Conservation (phyloP, 92 coral and sea anemone genomes). For the Palythoa grandis region DNA sequence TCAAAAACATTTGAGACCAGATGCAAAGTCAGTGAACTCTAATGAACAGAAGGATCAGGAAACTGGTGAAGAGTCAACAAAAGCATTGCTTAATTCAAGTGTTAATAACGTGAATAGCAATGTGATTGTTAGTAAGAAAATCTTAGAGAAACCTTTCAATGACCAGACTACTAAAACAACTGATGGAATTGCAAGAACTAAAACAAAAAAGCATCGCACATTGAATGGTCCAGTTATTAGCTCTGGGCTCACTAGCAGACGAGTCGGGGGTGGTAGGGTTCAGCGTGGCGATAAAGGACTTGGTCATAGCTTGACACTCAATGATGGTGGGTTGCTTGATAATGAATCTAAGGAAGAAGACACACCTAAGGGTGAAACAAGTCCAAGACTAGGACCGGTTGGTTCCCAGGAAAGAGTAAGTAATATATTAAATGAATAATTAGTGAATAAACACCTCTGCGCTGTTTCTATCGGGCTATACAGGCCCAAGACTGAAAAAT, state of each 20-base stretch:
- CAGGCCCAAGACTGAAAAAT: too few species aligned
- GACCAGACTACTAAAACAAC: not conserved
- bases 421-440: not conserved
- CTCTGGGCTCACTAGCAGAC: slow-evolving; percentile 22
- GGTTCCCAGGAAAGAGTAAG: slow-evolving; percentile 28
- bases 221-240: slow-evolving; percentile 39
- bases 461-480: too few species aligned
- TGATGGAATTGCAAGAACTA: slow-evolving; percentile 24
- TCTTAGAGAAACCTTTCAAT: not conserved
- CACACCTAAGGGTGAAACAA: not conserved
- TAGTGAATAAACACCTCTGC: too few species aligned
- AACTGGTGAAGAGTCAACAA: not conserved
- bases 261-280: slow-evolving; percentile 12
- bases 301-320: slow-evolving; percentile 25
- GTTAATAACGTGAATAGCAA: not conserved
- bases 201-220: slow-evolving; percentile 1
- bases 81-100: not conserved
- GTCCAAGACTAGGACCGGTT: not conserved
- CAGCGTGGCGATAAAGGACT: slow-evolving; percentile 6
- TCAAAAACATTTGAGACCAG: not conserved
- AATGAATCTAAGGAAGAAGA: not conserved
- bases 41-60: not conserved
- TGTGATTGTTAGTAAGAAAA: not conserved
- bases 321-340: not conserved
- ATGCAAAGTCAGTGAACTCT: not conserved